Conservation (phyloP, 2,888 invertebrate genomes). For the Dioctria linearis region DNA sequence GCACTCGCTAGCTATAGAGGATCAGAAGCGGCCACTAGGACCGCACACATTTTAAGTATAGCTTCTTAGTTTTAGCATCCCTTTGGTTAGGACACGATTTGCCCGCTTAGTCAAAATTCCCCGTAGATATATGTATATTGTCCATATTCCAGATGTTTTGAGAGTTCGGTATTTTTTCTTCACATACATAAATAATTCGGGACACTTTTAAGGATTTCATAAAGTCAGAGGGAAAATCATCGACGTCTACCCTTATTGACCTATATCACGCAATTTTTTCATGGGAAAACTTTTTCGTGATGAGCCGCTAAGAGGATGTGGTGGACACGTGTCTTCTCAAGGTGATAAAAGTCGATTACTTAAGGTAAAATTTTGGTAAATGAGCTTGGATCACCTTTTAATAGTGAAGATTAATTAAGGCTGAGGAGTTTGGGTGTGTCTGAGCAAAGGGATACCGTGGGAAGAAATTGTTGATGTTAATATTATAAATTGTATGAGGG, state of each 20-base stretch:
- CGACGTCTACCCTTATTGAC: slow-evolving; percentile 5
- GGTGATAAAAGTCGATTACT: slow-evolving; percentile 42
- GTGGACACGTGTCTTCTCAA: slow-evolving; percentile 24
- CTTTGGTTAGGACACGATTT: not conserved
- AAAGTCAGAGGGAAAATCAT: not conserved
- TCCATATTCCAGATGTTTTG: not conserved
- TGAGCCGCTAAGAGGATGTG: not conserved
- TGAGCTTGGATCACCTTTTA: slow-evolving; percentile 12
- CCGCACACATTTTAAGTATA: not conserved
- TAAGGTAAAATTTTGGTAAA: slow-evolving; percentile 5
- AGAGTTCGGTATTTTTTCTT: not conserved
- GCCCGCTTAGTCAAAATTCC: not conserved
- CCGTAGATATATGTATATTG: not conserved
- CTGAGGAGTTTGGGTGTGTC: not conserved
- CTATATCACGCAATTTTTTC: slow-evolving; percentile 33
- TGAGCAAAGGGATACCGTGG: not conserved
- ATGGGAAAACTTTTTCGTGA: slow-evolving; percentile 19
- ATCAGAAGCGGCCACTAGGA: not conserved
- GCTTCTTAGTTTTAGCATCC: not conserved
- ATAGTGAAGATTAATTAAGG: slow-evolving; percentile 34
- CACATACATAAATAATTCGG: slow-evolving; percentile 1
- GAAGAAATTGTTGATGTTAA: not conserved
- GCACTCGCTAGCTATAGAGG: not conserved
- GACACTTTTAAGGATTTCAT: not conserved
- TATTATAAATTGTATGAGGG: no score